A percentile compares a stretch with the other conserved stretches of the same genome.
phyloP scores from a whole-genome alignment of 2,888 invertebrate species.

The Gastrophysa polygoni region DNA sequence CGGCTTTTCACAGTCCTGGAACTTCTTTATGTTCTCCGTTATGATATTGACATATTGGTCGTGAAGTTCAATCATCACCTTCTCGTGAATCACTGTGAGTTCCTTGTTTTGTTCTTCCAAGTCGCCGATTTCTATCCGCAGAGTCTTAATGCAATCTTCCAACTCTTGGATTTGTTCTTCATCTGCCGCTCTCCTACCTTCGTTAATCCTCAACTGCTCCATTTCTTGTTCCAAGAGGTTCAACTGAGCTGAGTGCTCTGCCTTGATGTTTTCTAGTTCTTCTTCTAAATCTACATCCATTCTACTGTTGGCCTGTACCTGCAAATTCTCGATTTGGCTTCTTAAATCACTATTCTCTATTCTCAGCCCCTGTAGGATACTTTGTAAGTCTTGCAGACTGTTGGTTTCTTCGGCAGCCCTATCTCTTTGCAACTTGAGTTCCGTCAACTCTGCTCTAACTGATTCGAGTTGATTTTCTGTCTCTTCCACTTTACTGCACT shows the following conservation, averaged over 20 bases:
- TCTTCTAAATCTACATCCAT: slow-evolving; percentile 27
- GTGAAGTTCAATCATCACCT: slow-evolving; percentile 36
- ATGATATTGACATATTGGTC: slow-evolving; percentile 47
- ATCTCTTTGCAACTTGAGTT: slow-evolving; percentile 4
- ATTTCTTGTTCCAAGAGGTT: slow-evolving; percentile 41
- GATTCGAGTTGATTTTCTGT: slow-evolving; percentile 9
- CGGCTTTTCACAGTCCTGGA: slow-evolving; percentile 40
- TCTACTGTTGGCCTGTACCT: slow-evolving; percentile 14
- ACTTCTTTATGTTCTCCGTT: slow-evolving; percentile 44
- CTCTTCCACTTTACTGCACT: not conserved
- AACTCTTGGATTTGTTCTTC: slow-evolving; percentile 8
- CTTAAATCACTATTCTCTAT: slow-evolving; percentile 38
- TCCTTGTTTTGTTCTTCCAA: slow-evolving; percentile 19
- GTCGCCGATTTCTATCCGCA: slow-evolving; percentile 21
- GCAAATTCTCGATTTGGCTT: slow-evolving; percentile 44
- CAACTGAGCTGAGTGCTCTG: slow-evolving; percentile 26
- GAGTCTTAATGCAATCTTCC: not conserved
- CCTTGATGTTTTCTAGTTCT: slow-evolving; percentile 23
- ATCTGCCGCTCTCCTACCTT: slow-evolving; percentile 23
- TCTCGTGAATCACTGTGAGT: slow-evolving; percentile 24
- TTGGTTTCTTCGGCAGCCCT: slow-evolving; percentile 41
- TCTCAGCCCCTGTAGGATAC: slow-evolving; percentile 39
- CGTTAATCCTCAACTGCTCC: slow-evolving; percentile 38
- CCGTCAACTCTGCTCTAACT: slow-evolving; percentile 15
- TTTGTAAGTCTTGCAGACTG: slow-evolving; percentile 34